Base-by-base conservation (phyloP, 2,888 invertebrate genomes). In the Xylophagus ater region DNA sequence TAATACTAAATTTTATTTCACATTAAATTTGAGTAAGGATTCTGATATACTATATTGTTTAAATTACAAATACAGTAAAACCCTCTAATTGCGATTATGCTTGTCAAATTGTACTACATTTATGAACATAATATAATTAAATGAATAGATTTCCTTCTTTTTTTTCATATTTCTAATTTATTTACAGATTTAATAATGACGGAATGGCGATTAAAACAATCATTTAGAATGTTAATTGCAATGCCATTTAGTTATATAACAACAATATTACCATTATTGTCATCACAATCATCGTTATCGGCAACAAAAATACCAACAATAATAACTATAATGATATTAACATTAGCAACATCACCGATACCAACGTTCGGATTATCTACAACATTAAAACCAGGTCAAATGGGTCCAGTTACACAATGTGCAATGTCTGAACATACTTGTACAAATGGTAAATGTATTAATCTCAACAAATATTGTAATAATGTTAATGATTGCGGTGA, bases 401-500 rank as follows among this genome's bases (percentile, higher is more conserved):
- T 53, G 48, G 39, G 46, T 12, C 45, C 51, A 18, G 44, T 43
- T 36, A 51, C 49, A 42, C 53, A 54, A 41, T 65, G 65, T 46
- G 56, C 58, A 34, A 56, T 64, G 44, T 55, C 65, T 38, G 64
- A 65, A 42, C 60, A 55, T 50, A 57, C 58, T 47, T 65, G 65
- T 52, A 55, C 58, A 37, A 65, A 65, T 51, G 60, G 62, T 41
- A 63, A 58, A 46, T 65, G 65, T 52, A 61, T 65, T 44, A 67
- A 74, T 30, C 70, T 80, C 49, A 84, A 81, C 65, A 73, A 76
- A 59, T 85, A 74, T 60, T 86, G 86, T 64, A 82, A 86, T 59
- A 80, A 78, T 48, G 69, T 73, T 48, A 80, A 84, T 60, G 82
- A 87, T 57, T 86, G 86, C 54, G 83, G 82, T 1, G 85, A 86